Evolutionary conservation across 2,888 invertebrate species (phyloP), one percentile per base, ranked within the genome.

Genomic region (Agrypnus murinus): DNA sequence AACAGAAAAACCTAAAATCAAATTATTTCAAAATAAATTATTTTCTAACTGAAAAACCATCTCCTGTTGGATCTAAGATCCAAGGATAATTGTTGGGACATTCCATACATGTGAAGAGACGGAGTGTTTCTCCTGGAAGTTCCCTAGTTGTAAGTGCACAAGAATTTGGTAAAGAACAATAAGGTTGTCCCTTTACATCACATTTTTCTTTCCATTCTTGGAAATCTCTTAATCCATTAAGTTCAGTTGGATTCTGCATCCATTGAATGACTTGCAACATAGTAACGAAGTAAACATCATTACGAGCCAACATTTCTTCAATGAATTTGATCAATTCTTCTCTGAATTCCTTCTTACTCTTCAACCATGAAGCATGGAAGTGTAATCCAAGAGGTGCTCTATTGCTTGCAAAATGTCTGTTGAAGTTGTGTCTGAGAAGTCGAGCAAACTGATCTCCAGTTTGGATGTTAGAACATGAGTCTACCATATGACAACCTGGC

Each of bases 201-300:
- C 97, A 97, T 84, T 95, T 95, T 80, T 96, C 96, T 86, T 97
- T 97, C 97, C 97, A 97, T 85, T 96, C 95, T 80, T 93, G 93
- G 91, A 97, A 97, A 84, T 97, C 96, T 78, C 95, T 90, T 58
- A 97, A 89, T 38, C 92, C 92, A 53, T 94, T 92, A 76, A 96
- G 84, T 85, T 96, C 96, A 32, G 95, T 95, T 65, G 97, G 97
- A 80, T 94, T 95, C 86, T 97, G 96, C 95, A 97, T 97, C 96
- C 96, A 97, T 86, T 96, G 95, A 81, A 97, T 95, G 31, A 96
- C 96, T 77, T 86, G 91, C 78, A 95, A 90, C 88, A 95, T 93
- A 71, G 95, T 96, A 73, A 95, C 95, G 85, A 97, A 97, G 88
- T 96, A 97, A 31, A 97, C 96, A 82, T 97, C 96, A 82, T 94